Evolutionary conservation across 2,113 vertebrate genomes (phyloP).

Genomic region (pig (Sus scrofa)): T2T-Sscrofa CM000820.6:82134001-82134500

Average conservation of each 20-base stretch:
- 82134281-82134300: neutral
- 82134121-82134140: neutral
- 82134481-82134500: neutral
- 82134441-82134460: neutral
- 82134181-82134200: slow-evolving; percentile 14
- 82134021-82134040: slow-evolving; percentile 38
- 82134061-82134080: slow-evolving; percentile 18
- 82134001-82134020: slow-evolving; percentile 27
- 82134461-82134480: neutral
- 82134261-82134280: neutral
- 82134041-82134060: slow-evolving; percentile 2
- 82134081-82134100: neutral
- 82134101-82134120: neutral
- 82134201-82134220: neutral
- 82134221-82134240: neutral
- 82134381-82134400: neutral
- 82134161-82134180: slow-evolving; percentile 30
- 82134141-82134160: neutral
- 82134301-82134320: neutral
- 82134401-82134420: neutral
- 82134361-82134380: neutral
- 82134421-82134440: neutral
- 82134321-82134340: neutral
- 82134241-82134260: neutral
- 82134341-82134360: neutral